Base-by-base conservation (phyloP, 2,888 invertebrate genomes). In the Macrosiphum euphorbiae region DNA sequence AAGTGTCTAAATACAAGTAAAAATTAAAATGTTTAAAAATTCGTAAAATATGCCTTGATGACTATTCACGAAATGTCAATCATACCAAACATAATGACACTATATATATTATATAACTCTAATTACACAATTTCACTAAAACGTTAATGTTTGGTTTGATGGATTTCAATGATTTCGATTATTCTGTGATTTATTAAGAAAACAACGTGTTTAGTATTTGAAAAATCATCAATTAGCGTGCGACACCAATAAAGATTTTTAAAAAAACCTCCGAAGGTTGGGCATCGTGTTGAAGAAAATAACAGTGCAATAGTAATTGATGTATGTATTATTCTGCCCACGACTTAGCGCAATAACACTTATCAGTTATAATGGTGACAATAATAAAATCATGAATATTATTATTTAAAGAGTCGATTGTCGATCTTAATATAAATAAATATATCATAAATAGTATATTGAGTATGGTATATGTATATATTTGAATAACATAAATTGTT, bases 181-280 rank as follows among this genome's bases (percentile, higher is more conserved):
- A 55, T 85, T 91, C 52, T 61, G 35, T 61, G 92, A 92, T 92
- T 92, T 92, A 92, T 92, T 87, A 35, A 35, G 20, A 78, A 35
- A 78, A 47, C n/a, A 67, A 11, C 7, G 78, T 78, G 24, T 52
- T 84, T 78, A 67, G 5, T 28, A 3, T 61, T 86, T 47, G 35
- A n/a, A 58, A 86, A 58, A 92, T 86, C 61, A 86, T 92, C 86
- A 92, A 86, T 92, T 91, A 85, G 20, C 5, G 3, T 90, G 26
- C 35, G 86, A 86, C 92, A 92, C 26, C 16, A 28, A 86, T 47
- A 58, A 61, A 87, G n/a, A 61, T 50, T 61, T 86, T 16, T 86
- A 91, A 44, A 78, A 47, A 58, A 58, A 24, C 47, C 47, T 61
- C 61, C 47, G 58, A 92, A 92, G 86, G 92, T 61, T 47, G 44